A percentile compares a stretch with the other conserved stretches of the same genome.
Conservation (phyloP, 1,140 invertebrate genomes). For the Lasioglossum albipes region DNA sequence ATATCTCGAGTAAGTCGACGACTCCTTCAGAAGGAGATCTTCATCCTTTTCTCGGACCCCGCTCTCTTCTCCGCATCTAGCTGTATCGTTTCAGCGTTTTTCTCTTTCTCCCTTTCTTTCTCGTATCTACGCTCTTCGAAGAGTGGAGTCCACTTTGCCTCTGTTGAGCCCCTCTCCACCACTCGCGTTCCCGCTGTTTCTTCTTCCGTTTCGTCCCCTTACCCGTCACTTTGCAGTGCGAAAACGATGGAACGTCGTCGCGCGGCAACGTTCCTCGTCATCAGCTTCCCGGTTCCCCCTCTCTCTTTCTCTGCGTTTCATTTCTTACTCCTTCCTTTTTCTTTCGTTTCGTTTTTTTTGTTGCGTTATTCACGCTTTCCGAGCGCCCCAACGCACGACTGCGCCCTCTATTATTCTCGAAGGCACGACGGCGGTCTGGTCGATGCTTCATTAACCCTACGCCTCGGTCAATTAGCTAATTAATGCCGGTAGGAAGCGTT, state of each 20-base stretch:
- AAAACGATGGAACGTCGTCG: neutral
- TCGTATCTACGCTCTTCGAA: neutral
- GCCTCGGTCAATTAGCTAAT: constrained; percentile 67
- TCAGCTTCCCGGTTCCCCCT: constrained; percentile 1
- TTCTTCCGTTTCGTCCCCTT: constrained; percentile 18
- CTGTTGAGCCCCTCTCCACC: neutral
- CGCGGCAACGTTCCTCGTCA: neutral
- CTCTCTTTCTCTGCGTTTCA: too few relatives aligned
- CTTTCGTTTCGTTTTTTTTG: constrained; percentile 19
- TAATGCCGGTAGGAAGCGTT: constrained; percentile 46
- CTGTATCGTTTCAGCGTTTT: constrained; percentile 9
- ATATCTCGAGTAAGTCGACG: constrained; percentile 59
- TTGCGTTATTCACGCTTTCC: constrained; percentile 45
- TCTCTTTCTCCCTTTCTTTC: neutral
- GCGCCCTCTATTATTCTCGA: constrained; percentile 51
- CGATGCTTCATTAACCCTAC: constrained; percentile 56
- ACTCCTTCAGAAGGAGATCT: constrained; percentile 42
- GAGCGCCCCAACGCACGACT: constrained; percentile 37
- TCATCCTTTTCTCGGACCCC: constrained; percentile 3
- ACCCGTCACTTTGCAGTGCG: constrained; percentile 15
- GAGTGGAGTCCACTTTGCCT: neutral
- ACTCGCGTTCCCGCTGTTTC: neutral
- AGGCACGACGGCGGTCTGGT: constrained; percentile 19
- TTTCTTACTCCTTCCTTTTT: too few relatives aligned
- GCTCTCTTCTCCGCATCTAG: neutral